Evolutionary conservation across 2,797 vertebrate genomes (phyloP).

Genomic region (Danio aesculapii): DNA sequence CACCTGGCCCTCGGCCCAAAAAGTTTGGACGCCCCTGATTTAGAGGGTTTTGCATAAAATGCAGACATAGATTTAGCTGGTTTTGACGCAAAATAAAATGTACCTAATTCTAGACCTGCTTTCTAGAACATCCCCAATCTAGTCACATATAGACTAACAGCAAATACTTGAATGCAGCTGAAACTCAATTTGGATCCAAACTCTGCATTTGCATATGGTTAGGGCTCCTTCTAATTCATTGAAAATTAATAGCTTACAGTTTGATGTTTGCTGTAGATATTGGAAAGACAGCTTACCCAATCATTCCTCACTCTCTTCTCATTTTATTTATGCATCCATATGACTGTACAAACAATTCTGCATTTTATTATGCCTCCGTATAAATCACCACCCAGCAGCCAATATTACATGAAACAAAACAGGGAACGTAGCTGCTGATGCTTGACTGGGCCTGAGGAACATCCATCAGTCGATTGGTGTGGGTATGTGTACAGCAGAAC

Average conservation of each 20-base stretch:
- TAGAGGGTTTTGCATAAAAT: too few species aligned
- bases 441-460: conserved; percentile 44
- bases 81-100: too few species aligned
- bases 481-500: conserved; percentile 7
- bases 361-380: conserved; percentile 33
- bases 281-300: not conserved
- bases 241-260: not conserved
- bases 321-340: not conserved
- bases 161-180: not conserved
- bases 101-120: too few species aligned
- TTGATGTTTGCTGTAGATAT: not conserved
- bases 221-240: not conserved
- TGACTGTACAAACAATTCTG: conserved; percentile 7
- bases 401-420: conserved; percentile 69
- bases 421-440: conserved; percentile 22
- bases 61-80: too few species aligned
- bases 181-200: not conserved
- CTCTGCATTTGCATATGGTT: not conserved
- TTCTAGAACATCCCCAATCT: too few species aligned
- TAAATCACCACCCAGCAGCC: conserved; percentile 59
- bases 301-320: not conserved
- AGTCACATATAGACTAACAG: too few species aligned
- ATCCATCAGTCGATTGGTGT: conserved; percentile 37
- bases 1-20: too few species aligned
- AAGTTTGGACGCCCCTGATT: too few species aligned